Evolutionary conservation across 2,113 vertebrate genomes (phyloP).

Genomic region (Salvelinus sp.): DNA sequence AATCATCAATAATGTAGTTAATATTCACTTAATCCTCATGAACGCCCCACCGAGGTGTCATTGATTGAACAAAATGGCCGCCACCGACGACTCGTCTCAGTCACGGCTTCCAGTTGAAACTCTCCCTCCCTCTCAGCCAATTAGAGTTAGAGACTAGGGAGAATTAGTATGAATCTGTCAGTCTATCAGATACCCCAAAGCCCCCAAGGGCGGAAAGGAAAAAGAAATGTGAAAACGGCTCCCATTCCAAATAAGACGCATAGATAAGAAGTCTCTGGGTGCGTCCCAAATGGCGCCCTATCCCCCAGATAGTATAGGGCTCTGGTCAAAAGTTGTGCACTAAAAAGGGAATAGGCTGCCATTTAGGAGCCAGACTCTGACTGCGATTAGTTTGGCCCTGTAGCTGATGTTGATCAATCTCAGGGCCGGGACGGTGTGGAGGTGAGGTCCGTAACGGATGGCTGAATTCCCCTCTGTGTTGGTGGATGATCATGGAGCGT

Average conservation of each 20-base stretch:
- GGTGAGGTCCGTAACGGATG: neutral
- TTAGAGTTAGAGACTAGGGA: slow-evolving; percentile 9
- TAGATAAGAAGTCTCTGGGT: neutral
- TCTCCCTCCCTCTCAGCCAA: slow-evolving; percentile 2
- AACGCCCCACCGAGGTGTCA: slow-evolving; percentile 8
- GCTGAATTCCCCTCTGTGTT: neutral
- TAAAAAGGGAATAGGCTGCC: too few relatives aligned
- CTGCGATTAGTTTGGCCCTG: too few relatives aligned
- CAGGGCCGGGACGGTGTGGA: neutral
- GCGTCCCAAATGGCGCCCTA: too few relatives aligned
- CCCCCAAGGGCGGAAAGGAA: neutral
- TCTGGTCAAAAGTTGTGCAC: too few relatives aligned
- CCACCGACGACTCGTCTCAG: neutral
- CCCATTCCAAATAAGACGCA: neutral
- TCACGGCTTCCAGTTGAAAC: slow-evolving; percentile 17
- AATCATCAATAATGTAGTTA: slow-evolving; percentile 32
- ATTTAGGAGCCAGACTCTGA: too few relatives aligned
- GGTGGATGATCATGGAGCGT: neutral
- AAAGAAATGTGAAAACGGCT: neutral
- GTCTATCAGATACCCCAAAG: slow-evolving; percentile 10
- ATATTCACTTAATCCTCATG: slow-evolving; percentile 28
- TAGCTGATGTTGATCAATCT: neutral
- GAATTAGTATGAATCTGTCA: slow-evolving; percentile 4
- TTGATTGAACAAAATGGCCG: slow-evolving; percentile 26
- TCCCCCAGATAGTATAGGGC: too few relatives aligned